Conservation (phyloP, 2,797 vertebrate species). For the Melanitta fusca region DNA sequence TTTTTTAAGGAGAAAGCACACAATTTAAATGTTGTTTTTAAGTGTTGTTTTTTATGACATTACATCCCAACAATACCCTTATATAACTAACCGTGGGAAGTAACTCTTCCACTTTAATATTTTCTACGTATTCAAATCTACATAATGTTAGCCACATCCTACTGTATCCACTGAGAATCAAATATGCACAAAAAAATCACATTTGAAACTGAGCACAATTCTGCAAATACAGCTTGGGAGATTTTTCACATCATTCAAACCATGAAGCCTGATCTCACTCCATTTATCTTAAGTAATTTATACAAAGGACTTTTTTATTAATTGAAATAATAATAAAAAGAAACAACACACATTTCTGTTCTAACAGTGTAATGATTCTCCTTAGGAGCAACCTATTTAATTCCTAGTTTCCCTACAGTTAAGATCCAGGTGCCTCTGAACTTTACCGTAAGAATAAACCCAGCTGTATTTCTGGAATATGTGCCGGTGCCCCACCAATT, state of each 20-base stretch:
- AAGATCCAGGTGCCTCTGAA: not conserved
- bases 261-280: not conserved
- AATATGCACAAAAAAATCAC: not conserved
- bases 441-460: not conserved
- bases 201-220: not conserved
- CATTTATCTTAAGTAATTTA: not conserved
- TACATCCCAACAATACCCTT: not conserved
- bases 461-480: fast-evolving
- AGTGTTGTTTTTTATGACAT: not conserved
- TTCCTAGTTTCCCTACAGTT: not conserved
- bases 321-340: not conserved
- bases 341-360: not conserved
- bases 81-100: not conserved
- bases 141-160: not conserved
- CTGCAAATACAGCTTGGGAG: not conserved
- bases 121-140: not conserved
- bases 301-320: not conserved
- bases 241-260: not conserved
- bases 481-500: not conserved
- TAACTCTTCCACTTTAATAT: not conserved
- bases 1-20: not conserved
- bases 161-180: not conserved
- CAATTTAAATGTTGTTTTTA: not conserved
- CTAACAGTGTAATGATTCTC: not conserved
- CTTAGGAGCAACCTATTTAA: not conserved